Evolutionary conservation across 2,113 vertebrate species (phyloP).

Genomic region (Saccopteryx bilineata): DNA sequence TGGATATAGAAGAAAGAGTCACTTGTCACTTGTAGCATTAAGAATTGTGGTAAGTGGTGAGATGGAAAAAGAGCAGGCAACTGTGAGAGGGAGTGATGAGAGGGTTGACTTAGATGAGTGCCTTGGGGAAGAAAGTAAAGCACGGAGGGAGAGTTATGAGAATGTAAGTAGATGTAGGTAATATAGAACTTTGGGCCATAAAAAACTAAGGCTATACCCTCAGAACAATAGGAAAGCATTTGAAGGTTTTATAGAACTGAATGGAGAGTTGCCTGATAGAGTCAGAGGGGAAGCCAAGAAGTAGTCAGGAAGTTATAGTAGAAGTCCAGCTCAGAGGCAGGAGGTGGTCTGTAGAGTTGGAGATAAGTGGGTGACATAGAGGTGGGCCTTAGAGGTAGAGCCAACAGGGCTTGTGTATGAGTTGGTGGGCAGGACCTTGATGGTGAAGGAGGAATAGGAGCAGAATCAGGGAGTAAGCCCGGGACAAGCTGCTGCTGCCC

Average conservation of each 20-base stretch:
- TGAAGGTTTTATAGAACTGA: slow-evolving; percentile 28
- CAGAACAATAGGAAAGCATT: not conserved
- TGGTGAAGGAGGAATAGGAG: not conserved
- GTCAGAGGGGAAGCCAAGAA: not conserved
- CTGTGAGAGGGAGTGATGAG: not conserved
- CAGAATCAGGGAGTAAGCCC: too few relatives aligned
- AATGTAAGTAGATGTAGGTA: not conserved
- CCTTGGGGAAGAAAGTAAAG: not conserved
- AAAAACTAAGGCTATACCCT: not conserved
- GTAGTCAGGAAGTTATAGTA: not conserved
- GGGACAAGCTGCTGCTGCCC: too few relatives aligned
- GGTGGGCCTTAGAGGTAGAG: not conserved
- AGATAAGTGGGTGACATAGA: not conserved
- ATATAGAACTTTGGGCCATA: not conserved
- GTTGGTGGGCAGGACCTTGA: not conserved
- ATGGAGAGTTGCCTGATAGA: not conserved
- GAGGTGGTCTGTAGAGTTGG: not conserved
- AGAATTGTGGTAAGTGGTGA: not conserved
- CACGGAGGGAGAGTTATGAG: not conserved
- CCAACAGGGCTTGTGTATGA: not conserved
- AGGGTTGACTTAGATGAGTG: not conserved
- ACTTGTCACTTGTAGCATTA: not conserved
- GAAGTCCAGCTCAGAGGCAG: not conserved
- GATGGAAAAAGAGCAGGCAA: slow-evolving; percentile 27
- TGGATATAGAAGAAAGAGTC: not conserved